A percentile compares a stretch with the other conserved stretches of the same genome.
phyloP scores from a whole-genome alignment of 2,888 invertebrate genomes.

The Ernsta delagoae region DNA sequence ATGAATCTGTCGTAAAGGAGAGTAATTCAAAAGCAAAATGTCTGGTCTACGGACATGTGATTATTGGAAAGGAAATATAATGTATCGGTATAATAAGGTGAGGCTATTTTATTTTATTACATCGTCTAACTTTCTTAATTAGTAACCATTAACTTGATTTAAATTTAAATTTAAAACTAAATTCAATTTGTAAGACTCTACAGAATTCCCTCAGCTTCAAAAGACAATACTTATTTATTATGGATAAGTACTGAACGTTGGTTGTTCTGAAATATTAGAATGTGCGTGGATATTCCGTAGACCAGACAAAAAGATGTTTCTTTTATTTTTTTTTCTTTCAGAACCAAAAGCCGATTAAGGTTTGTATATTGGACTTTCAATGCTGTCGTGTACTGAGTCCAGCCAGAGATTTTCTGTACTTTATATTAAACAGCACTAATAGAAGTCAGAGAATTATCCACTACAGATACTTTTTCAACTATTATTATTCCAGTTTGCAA shows the following conservation, averaged over 20 bases:
- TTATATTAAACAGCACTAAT: conserved; percentile 35
- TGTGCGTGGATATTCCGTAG: too few species aligned
- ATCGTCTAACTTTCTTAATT: too few species aligned
- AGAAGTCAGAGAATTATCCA: conserved; percentile 13
- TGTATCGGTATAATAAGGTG: conserved; percentile 45
- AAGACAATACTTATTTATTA: too few species aligned
- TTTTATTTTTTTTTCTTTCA: conserved; percentile 34
- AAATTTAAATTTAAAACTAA: too few species aligned
- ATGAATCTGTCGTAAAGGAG: conserved; percentile 18
- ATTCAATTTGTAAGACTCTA: too few species aligned
- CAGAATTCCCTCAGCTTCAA: too few species aligned
- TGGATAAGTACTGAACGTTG: too few species aligned
- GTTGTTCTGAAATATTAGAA: too few species aligned
- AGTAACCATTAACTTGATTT: too few species aligned
- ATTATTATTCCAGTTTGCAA: conserved; percentile 29
- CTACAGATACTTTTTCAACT: conserved; percentile 7
- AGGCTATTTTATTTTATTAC: too few species aligned
- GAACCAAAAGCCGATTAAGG: conserved; percentile 37
- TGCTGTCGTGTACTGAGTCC: conserved; percentile 38
- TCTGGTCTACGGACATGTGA: conserved; percentile 45
- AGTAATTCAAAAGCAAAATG: conserved; percentile 33
- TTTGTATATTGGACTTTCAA: conserved; percentile 43
- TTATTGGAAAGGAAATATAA: conserved; percentile 44
- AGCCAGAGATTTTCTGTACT: conserved; percentile 39
- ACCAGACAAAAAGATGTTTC: too few species aligned